Evolutionary conservation across 2,113 vertebrate genomes (phyloP).

Genomic region (Empidonax alnorum): DNA sequence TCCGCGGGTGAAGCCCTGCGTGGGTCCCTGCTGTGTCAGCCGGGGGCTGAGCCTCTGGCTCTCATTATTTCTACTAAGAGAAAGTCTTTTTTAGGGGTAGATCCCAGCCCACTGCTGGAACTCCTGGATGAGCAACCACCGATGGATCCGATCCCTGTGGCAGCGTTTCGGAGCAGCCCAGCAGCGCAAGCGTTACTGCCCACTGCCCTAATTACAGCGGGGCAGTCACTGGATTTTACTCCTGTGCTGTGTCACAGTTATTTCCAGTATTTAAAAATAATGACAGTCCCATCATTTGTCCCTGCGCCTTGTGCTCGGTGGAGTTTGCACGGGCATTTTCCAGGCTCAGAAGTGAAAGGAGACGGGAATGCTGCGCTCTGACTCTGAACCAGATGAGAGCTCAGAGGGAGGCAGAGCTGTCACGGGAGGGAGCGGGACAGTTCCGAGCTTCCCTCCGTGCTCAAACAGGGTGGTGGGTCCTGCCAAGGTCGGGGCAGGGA

Average conservation of each 20-base stretch:
- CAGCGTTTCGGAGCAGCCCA: neutral
- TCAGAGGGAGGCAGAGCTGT: neutral
- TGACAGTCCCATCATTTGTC: neutral
- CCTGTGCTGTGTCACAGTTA: neutral
- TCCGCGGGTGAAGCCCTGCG: fast-evolving
- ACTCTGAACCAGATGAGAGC: neutral
- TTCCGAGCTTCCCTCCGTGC: neutral
- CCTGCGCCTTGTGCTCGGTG: neutral
- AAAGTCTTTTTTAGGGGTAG: neutral
- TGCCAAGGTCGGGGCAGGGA: neutral
- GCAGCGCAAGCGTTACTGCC: neutral
- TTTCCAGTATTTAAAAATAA: conserved; percentile 2
- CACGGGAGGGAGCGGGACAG: neutral
- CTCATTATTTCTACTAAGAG: neutral
- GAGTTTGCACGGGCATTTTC: neutral
- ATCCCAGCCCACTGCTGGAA: neutral
- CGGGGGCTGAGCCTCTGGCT: neutral
- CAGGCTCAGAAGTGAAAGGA: neutral
- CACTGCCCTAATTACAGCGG: conserved; percentile 8
- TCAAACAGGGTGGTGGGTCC: neutral
- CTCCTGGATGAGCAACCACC: neutral
- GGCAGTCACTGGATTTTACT: neutral
- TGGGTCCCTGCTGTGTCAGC: neutral
- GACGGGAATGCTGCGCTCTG: neutral
- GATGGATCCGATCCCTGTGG: neutral